These are phyloP conservation scores for Lepidochitona cinerea DNA, from an alignment of 2,888 invertebrate genomes.

Conservation along the genomic window DNA sequence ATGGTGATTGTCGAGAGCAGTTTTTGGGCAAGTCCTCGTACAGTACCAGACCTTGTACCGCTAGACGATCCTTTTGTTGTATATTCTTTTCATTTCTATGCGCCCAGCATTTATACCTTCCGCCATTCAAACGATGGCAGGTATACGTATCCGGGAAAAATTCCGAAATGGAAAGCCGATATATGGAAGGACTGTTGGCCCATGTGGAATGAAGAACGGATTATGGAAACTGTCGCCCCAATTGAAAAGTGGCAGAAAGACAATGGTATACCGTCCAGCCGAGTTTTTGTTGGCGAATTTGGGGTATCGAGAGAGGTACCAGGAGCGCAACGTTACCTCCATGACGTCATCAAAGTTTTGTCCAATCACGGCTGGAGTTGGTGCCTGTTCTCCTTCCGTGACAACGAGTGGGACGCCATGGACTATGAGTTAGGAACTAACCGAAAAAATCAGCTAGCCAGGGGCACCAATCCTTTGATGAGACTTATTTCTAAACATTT, in stretches of 20 bases:
- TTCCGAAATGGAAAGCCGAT: not conserved
- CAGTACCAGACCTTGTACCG: not conserved
- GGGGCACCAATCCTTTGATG: not conserved
- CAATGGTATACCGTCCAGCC: not conserved
- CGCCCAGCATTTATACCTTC: not conserved
- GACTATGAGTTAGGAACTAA: constrained; percentile 2
- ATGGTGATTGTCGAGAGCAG: not conserved
- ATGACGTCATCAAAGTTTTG: not conserved
- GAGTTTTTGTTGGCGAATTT: constrained; percentile 2
- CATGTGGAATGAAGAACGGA: not conserved
- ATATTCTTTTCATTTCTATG: constrained; percentile 8
- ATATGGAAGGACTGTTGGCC: not conserved
- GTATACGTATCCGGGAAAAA: not conserved
- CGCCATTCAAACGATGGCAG: not conserved
- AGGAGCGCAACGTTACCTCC: not conserved
- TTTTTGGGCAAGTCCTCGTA: constrained; percentile 2
- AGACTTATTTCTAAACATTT: not conserved
- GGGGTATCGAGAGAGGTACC: constrained; percentile 3
- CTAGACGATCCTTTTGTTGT: not conserved
- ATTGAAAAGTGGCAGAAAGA: constrained; percentile 1
- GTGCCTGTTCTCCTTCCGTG: constrained; percentile 4
- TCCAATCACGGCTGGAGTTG: not conserved
- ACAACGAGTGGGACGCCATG: constrained; percentile 11
- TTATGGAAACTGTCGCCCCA: not conserved
- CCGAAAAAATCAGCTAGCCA: not conserved